phyloP scores from a whole-genome alignment of 2,113 vertebrate species.

The Laterallus jamaicensis region DNA sequence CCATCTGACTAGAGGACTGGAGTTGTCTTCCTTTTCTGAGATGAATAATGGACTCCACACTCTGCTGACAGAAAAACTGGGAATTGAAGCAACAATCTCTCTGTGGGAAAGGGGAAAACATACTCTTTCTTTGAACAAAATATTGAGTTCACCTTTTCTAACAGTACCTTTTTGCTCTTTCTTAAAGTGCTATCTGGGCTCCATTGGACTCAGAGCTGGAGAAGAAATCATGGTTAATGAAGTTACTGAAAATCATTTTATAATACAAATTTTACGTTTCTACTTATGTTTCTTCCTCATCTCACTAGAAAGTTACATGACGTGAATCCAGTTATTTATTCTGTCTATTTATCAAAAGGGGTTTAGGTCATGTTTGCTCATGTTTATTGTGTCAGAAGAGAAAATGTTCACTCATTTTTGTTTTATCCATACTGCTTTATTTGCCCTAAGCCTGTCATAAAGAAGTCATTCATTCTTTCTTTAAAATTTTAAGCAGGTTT shows the following conservation, averaged over 20 bases:
- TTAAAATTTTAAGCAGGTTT: not conserved
- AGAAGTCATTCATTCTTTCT: not conserved
- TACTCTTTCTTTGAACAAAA: not conserved
- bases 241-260: not conserved
- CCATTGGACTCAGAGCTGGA: not conserved
- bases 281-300: not conserved
- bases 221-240: not conserved
- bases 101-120: not conserved
- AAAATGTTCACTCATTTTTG: constrained; percentile 2
- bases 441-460: not conserved
- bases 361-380: not conserved
- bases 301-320: not conserved
- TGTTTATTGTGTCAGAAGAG: not conserved
- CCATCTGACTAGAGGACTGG: not conserved
- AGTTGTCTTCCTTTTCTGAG: not conserved
- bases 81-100: not conserved
- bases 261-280: not conserved
- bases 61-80: not conserved
- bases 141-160: not conserved
- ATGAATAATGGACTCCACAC: not conserved
- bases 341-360: not conserved
- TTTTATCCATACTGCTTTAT: constrained; percentile 25
- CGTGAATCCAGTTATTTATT: not conserved
- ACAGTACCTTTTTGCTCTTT: not conserved
- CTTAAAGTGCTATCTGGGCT: not conserved